Evolutionary conservation across 2,113 vertebrate species (phyloP).

Genomic region (Strix uralensis): DNA sequence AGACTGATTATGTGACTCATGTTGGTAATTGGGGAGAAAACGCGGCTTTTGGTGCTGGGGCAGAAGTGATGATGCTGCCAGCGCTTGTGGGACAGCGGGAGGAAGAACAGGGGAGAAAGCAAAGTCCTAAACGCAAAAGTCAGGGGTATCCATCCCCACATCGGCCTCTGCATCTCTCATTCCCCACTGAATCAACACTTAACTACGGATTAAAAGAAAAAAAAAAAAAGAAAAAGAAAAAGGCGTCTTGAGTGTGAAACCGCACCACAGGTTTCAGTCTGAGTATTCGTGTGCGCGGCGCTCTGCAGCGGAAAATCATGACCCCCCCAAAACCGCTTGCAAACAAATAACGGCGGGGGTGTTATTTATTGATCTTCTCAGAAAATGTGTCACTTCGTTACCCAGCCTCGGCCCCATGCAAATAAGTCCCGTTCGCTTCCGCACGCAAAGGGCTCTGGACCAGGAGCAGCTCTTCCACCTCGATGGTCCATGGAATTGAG

Average conservation of each 20-base stretch:
- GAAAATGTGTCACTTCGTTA: neutral
- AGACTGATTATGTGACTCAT: neutral
- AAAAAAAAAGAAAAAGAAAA: neutral
- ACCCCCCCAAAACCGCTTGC: accelerated
- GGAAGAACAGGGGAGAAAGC: neutral
- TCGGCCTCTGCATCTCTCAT: accelerated
- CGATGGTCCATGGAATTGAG: too few species aligned
- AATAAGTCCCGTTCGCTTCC: accelerated
- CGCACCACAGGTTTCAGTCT: neutral
- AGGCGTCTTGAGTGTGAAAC: neutral
- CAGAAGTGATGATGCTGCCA: neutral
- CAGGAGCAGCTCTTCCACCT: neutral
- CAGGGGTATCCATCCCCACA: neutral
- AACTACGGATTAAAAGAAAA: neutral
- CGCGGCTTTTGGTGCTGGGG: neutral
- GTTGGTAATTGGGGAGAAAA: neutral
- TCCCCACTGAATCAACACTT: neutral
- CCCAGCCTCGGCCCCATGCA: neutral
- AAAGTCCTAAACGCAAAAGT: accelerated
- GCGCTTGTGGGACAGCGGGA: neutral
- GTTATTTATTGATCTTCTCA: neutral
- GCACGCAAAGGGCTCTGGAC: neutral
- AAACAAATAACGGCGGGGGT: neutral
- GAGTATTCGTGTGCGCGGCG: neutral
- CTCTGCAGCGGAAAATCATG: neutral